Percentiles rank a stretch among this genome's conserved stretches.
These are phyloP conservation scores for Platycercus adscitus DNA, from an alignment of 2,113 vertebrate genomes.

Conservation along the genomic window DNA sequence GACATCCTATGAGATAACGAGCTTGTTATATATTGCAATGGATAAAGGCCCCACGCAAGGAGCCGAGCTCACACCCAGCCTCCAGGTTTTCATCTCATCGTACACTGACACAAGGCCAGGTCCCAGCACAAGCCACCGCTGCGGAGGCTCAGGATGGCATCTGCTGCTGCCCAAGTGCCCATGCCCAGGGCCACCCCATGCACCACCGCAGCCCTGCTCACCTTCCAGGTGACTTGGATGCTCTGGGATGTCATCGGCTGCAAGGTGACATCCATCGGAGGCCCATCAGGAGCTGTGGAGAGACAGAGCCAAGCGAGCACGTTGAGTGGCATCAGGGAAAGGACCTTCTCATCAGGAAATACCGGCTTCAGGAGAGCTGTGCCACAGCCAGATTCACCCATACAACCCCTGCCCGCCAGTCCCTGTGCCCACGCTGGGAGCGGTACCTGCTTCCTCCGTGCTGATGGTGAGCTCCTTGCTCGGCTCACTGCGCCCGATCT, in stretches of 20 bases:
- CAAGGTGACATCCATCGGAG: constrained; percentile 94
- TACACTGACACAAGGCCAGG: background rate
- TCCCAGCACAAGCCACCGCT: background rate
- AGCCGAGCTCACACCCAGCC: background rate
- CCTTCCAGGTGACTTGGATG: constrained; percentile 99
- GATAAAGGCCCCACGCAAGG: accelerated
- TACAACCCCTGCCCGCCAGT: background rate
- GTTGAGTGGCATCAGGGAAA: background rate
- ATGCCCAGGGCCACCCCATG: accelerated
- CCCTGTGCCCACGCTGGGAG: accelerated
- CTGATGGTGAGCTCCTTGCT: constrained; percentile 98
- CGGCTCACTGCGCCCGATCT: constrained; percentile 94
- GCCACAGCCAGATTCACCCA: background rate
- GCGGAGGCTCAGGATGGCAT: accelerated
- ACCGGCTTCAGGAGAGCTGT: background rate
- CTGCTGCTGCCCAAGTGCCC: background rate
- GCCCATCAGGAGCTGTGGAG: constrained; percentile 90
- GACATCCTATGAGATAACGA: background rate
- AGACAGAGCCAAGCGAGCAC: background rate
- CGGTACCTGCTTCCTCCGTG: constrained; percentile 93
- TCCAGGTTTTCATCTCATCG: background rate
- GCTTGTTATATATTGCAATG: background rate
- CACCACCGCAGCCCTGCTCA: background rate
- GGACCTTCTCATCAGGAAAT: accelerated
- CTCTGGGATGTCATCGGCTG: constrained; percentile 96